These are phyloP conservation scores for Garra rufa DNA, from an alignment of 2,113 vertebrate species.

Conservation along the genomic window DNA sequence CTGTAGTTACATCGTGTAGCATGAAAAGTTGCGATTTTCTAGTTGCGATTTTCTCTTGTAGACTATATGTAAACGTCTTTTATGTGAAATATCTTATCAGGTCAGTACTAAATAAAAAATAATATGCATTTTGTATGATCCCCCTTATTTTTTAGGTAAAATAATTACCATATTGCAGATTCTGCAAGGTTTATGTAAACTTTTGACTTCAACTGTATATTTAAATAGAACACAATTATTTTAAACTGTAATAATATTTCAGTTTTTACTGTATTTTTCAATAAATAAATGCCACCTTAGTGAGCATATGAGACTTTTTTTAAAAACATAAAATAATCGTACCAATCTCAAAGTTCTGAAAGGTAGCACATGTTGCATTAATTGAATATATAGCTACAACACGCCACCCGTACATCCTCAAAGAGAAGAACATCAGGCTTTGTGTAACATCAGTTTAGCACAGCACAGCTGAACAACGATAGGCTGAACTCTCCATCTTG, in stretches of 20 bases:
- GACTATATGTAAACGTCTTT: no score
- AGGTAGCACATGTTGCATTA: background rate
- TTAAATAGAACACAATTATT: background rate
- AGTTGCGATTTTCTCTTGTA: no score
- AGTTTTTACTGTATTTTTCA: background rate
- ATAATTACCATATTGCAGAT: no score
- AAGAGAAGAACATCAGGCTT: conserved; percentile 14
- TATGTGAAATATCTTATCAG: no score
- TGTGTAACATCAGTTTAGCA: conserved; percentile 14
- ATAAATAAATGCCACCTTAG: background rate
- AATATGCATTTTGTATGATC: no score
- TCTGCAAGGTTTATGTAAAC: no score
- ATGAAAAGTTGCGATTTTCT: no score
- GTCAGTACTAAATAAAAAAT: no score
- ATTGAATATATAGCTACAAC: conserved; percentile 14
- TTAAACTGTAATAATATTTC: background rate
- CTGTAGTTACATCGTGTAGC: no score
- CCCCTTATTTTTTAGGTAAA: no score
- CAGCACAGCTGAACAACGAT: background rate
- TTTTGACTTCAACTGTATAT: no score
- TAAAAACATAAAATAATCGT: background rate
- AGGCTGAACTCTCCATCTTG: conserved; percentile 32
- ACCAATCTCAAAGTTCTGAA: background rate
- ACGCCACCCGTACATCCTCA: background rate
- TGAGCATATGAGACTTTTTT: background rate